Evolutionary conservation across 1,140 invertebrate species (phyloP), one percentile per base, ranked within the genome.

Genomic region (Littorina saxatilis): DNA sequence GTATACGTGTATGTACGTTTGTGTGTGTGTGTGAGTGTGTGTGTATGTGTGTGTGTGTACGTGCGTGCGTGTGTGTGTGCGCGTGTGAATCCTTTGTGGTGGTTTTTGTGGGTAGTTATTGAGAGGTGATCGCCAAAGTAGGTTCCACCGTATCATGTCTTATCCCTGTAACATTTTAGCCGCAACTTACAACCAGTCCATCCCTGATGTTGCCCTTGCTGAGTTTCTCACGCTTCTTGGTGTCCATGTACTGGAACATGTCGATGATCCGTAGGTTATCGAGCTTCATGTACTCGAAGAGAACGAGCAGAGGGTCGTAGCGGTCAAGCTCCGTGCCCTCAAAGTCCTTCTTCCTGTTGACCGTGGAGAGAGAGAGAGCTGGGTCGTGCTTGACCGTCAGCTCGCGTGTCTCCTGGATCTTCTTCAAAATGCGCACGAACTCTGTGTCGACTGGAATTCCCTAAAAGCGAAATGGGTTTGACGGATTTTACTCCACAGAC

Each of bases 191-290:
- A 55, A 86, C 85, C 27, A 88, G 83, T 15, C 87, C 88, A 40
- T 83, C 82, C 15, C 86, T 73, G 9, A 90, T 74, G 63, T 90
- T 83, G 40, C 77, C 85, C 68, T 80, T 81, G 58, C 86, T 86
- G 32, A 90, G 76, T 40, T 83, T 83, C 23, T 88, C 88, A 7
- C 87, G 78, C 27, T 85, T 83, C 29, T 68, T 80, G 20, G 81
- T 81, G 81, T 90, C 89, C 32, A 90, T 72, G 77, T 72, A 82
- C 81, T 89, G 86, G 81, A 90, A 90, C 52, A 90, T 80, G 78
- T 90, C 89, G 63, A 90, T 89, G 2, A 90, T 75, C 50, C 89
- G 80, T n/a, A 90, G 87, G 80, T 90, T 90, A 82, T 90, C 88
- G 74, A 89, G 85, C 50, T 87, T 85, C 88, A 89, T 90, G 72